Evolutionary conservation across 2,797 vertebrate species (phyloP).

Genomic region (Sebastes ruberrimus): DNA sequence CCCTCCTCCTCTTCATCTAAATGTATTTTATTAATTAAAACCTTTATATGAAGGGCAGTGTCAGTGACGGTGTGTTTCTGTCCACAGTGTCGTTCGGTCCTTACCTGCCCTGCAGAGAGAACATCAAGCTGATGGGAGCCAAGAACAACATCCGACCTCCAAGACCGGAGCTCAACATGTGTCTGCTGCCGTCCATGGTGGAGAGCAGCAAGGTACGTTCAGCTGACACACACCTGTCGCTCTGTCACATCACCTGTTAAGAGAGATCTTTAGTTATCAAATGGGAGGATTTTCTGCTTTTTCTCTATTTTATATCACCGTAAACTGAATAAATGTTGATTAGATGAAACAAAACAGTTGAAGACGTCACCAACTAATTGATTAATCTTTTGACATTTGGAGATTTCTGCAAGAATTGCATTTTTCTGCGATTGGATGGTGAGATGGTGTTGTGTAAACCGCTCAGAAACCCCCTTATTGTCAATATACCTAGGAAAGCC

Average conservation of each 20-base stretch:
- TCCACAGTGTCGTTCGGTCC: conserved; percentile 95
- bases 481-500: too few relatives aligned
- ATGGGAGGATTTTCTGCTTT: too few relatives aligned
- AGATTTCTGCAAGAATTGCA: too few relatives aligned
- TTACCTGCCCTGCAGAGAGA: conserved; percentile 98
- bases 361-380: too few relatives aligned
- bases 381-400: too few relatives aligned
- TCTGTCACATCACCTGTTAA: not conserved
- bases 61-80: not conserved
- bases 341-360: too few relatives aligned
- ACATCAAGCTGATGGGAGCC: conserved; percentile 98
- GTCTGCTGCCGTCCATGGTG: conserved; percentile 98
- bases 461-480: too few relatives aligned
- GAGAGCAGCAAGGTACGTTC: conserved; percentile 93
- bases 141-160: conserved; percentile 98
- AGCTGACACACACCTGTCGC: conserved; percentile 13
- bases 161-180: conserved; percentile 98
- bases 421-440: too few relatives aligned
- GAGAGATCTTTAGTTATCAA: too few relatives aligned
- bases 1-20: not conserved
- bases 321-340: too few relatives aligned
- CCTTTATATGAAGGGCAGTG: accelerated
- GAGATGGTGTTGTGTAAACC: too few relatives aligned
- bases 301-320: too few relatives aligned
- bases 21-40: not conserved